These are phyloP conservation scores for Diachasmimorpha longicaudata DNA, from an alignment of 1,140 invertebrate species.

Conservation along the genomic window DNA sequence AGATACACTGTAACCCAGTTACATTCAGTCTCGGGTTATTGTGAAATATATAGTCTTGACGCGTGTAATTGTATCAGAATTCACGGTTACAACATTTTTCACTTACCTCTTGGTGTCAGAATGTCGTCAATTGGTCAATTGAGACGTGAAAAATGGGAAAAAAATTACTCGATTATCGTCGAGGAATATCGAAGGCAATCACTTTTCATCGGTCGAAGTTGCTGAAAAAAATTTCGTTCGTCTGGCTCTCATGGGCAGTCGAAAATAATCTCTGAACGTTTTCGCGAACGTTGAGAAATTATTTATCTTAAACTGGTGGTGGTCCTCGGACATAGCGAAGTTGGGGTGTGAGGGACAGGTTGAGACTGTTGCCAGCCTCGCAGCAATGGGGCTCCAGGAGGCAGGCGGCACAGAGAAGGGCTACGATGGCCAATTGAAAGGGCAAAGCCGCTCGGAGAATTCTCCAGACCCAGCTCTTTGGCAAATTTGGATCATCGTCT, in stretches of 20 bases:
- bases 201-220: not conserved
- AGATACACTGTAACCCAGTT: not conserved
- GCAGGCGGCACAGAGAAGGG: slow-evolving; percentile 81
- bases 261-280: not conserved
- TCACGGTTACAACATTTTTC: not conserved
- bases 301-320: slow-evolving; percentile 74
- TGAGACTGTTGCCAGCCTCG: slow-evolving; percentile 83
- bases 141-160: not conserved
- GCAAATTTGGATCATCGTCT: slow-evolving; percentile 60
- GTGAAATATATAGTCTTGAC: not conserved
- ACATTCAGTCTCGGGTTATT: slow-evolving; percentile 18
- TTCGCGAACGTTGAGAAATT: not conserved
- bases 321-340: slow-evolving; percentile 84
- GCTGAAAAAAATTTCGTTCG: not conserved
- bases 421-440: slow-evolving; percentile 82
- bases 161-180: not conserved
- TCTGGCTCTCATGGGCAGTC: not conserved
- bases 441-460: slow-evolving; percentile 78
- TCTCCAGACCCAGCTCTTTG: slow-evolving; percentile 74
- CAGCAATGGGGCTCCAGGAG: slow-evolving; percentile 84
- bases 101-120: not conserved
- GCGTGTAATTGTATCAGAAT: not conserved
- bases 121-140: not conserved
- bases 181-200: not conserved
- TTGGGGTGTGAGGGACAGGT: slow-evolving; percentile 81